Base-by-base conservation (phyloP, 2,888 invertebrate species). In the Drosophila sordidula region DNA sequence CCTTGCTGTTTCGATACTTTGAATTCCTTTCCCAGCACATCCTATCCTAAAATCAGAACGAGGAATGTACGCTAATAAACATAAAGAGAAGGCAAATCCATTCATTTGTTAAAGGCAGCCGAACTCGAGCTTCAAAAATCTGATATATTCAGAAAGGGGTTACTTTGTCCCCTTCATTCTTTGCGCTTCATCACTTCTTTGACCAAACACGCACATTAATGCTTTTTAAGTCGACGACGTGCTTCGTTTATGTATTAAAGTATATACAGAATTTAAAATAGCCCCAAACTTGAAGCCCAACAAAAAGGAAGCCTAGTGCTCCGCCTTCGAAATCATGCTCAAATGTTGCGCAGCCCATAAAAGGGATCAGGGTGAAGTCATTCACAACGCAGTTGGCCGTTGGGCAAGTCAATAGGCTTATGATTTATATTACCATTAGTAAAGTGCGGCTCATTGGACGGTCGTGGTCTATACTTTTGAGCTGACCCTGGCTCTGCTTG, bases 371-470 rank as follows among this genome's bases (percentile, higher is more conserved):
- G 46, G 50, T 64, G 72, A 70, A 82, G 75, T 74, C 82, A 52
- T 64, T 70, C 62, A 54, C 55, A 58, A 59, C 25, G 45, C 54
- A 12, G 47, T 47, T 18, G 47, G 59, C 63, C 63, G 65, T 67
- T 68, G 57, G 56, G 58, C 70, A 58, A 80, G 76, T 85, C 85
- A 78, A 85, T 85, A 76, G 89, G 74, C 81, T 87, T 87, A 89
- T 85, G 85, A 85, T 85, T 89, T 85, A 85, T 89, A 78, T 70
- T 26, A 52, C 74, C 87, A 89, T 85, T 89, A 85, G 73, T 61
- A 51, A 46, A 75, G 78, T 75, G 65, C 65, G 74, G 65, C 68
- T 76, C 78, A 84, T 76, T 87, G 78, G 65, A 25, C 16, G 39
- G 32, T 32, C 16, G 52, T 38, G 32, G 55, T 16, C 9, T 22